Base-by-base conservation (phyloP, 2,888 invertebrate genomes). In the Odontocolon sp. region DNA sequence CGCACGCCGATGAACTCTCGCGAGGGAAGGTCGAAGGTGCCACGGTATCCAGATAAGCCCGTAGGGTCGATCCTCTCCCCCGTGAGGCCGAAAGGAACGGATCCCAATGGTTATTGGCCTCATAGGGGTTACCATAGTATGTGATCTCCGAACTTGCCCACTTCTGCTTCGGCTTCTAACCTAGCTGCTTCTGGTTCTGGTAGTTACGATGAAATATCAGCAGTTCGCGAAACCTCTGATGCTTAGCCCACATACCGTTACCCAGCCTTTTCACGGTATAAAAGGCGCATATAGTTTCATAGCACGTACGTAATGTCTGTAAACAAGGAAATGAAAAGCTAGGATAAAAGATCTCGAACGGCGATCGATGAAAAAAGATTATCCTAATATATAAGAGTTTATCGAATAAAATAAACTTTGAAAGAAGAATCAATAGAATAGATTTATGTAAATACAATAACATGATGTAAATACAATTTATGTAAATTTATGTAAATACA, bases 31-130 rank as follows among this genome's bases (percentile, higher is more conserved):
- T 68, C 68, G 54, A 67, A 71, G 76, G 77, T 78, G 78, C 57
- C 56, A 52, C 69, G 69, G 59, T 50, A 72, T 75, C 56, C 56
- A 80, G 81, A 81, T 81, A 81, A 81, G 78, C 81, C 78, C 59
- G 42, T 52, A 69, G 78, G 75, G 71, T 69, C 54, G 57, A 59
- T 63, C 50, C 23, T 14, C 16, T 31, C 31, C 42, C 16, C 56
- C 38, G 56, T 45, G 57, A 71, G 42, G 21, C 52, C 63, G 50
- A 72, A 74, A 71, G 74, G 73, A 67, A 77, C 64, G 63, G 74
- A 31, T 61, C 69, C 69, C 40, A 71, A 76, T 68, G 77, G 78
- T 79, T 77, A 78, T 76, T 77, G 75, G 73, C 47, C 77, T 72
- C 68, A 23, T 36, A 77, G 69, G 76, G 57, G 57, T 72, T 66